phyloP scores from a whole-genome alignment of 2,113 vertebrate genomes.

The Bothrops jararaca region DNA sequence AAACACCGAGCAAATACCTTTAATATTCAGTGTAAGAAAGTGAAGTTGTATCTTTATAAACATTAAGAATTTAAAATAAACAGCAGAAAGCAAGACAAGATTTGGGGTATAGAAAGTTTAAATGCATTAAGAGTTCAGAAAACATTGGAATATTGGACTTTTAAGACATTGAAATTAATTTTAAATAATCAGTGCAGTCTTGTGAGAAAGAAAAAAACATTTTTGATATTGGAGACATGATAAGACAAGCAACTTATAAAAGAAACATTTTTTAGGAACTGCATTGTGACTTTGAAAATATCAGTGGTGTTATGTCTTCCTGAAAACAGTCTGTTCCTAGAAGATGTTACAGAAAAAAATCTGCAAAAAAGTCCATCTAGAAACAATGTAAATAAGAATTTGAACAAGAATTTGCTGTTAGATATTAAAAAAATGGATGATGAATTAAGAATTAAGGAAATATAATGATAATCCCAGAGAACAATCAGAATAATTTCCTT shows the following conservation, averaged over 20 bases:
- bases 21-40: background rate
- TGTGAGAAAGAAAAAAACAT: background rate
- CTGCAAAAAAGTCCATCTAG: background rate
- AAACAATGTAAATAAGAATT: background rate
- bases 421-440: background rate
- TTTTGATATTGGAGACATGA: background rate
- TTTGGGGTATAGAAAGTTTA: background rate
- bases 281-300: background rate
- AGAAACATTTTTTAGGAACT: background rate
- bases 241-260: background rate
- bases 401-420: background rate
- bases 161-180: background rate
- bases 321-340: background rate
- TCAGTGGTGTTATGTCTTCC: background rate
- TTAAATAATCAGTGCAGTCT: background rate
- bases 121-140: background rate
- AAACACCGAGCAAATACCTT: background rate
- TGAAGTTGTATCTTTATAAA: background rate
- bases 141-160: background rate
- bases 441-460: background rate
- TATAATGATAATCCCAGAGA: background rate
- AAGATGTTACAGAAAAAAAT: background rate
- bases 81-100: background rate
- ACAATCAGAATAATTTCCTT: background rate
- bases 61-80: background rate